Percentiles rank a stretch among this genome's conserved stretches.
phyloP scores from a whole-genome alignment of 1,140 invertebrate genomes.

The Nylanderia fulva region DNA sequence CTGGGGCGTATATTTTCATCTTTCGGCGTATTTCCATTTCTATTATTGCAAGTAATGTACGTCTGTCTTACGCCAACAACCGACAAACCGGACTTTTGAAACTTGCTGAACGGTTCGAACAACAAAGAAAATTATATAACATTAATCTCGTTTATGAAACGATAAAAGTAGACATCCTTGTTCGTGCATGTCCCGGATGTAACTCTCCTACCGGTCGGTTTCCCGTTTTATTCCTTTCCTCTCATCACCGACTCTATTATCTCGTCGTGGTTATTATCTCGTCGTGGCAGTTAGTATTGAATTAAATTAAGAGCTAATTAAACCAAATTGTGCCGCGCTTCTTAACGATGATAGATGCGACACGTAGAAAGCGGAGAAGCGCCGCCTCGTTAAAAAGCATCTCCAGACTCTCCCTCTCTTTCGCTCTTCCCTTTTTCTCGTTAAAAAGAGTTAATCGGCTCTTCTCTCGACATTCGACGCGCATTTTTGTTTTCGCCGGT shows the following conservation, averaged over 20 bases:
- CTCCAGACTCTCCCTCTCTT: not conserved
- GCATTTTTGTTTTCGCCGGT: constrained; percentile 40
- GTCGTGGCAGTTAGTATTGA: constrained; percentile 58
- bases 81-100: constrained; percentile 17
- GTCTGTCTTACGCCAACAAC: constrained; percentile 1
- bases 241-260: constrained; percentile 47
- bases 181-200: constrained; percentile 11
- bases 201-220: not conserved
- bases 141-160: constrained; percentile 38
- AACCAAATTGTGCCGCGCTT: constrained; percentile 64
- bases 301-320: constrained; percentile 78
- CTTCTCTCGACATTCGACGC: constrained; percentile 31
- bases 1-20: constrained; percentile 48
- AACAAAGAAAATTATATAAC: constrained; percentile 54
- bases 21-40: constrained; percentile 53
- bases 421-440: not conserved
- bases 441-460: constrained; percentile 45
- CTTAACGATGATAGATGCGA: constrained; percentile 77
- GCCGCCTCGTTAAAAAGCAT: constrained; percentile 33
- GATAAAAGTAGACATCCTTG: constrained; percentile 32
- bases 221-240: not conserved
- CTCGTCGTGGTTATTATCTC: constrained; percentile 49
- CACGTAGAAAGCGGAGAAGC: constrained; percentile 34
- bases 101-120: not conserved
- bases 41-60: not conserved